Conservation (phyloP, 2,113 vertebrate genomes). For the Bolborhynchus lineola region DNA sequence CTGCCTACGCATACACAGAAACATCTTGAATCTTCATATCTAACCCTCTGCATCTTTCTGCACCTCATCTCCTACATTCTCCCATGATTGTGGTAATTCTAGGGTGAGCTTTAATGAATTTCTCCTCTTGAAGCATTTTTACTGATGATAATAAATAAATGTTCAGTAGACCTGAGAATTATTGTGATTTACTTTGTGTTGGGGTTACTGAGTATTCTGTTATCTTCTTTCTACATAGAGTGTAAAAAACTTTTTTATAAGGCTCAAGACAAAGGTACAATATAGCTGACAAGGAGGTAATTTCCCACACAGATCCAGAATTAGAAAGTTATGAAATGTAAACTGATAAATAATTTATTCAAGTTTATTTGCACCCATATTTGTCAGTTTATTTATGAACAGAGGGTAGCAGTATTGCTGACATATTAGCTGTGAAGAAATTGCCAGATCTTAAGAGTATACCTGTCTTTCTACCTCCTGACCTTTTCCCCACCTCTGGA, state of each 20-base stretch:
- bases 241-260: neutral
- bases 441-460: neutral
- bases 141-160: neutral
- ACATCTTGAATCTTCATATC: neutral
- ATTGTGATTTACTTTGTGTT: neutral
- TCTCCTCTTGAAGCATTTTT: neutral
- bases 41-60: neutral
- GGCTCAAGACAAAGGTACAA: neutral
- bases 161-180: neutral
- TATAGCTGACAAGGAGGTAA: neutral
- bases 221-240: neutral
- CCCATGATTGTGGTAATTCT: accelerated
- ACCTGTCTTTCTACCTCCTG: neutral
- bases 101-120: neutral
- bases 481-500: neutral
- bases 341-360: neutral
- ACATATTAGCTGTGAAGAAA: neutral
- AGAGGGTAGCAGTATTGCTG: neutral
- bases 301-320: neutral
- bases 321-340: neutral
- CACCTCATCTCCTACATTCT: neutral
- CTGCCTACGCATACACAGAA: neutral
- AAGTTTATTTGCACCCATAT: neutral
- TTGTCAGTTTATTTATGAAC: neutral
- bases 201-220: neutral